A percentile compares a stretch with the other conserved stretches of the same genome.
Evolutionary conservation across 2,797 vertebrate genomes (phyloP).

Genomic region (Parotocinclus haroldoi): DNA sequence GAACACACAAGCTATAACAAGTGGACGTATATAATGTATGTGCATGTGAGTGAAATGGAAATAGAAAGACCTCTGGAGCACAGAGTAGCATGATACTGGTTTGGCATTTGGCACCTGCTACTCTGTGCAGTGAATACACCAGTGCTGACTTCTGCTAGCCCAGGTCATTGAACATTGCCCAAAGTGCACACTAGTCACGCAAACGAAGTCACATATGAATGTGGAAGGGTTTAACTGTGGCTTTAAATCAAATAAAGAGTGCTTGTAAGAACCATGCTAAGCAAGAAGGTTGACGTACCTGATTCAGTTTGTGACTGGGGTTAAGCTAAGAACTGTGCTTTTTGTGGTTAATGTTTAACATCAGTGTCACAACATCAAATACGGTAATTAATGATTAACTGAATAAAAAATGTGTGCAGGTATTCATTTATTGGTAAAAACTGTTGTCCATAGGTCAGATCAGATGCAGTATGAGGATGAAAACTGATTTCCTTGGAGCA

Average conservation of each 20-base stretch:
- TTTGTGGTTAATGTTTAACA: slow-evolving; percentile 14
- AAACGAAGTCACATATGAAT: not conserved
- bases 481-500: too few relatives aligned
- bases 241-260: not conserved
- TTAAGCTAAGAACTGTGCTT: not conserved
- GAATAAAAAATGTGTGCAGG: not conserved
- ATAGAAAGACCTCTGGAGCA: not conserved
- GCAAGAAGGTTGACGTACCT: not conserved
- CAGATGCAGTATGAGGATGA: too few relatives aligned
- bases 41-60: not conserved
- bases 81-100: slow-evolving; percentile 11
- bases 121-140: not conserved
- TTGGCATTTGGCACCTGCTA: slow-evolving; percentile 14
- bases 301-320: not conserved
- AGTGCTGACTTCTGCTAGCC: slow-evolving; percentile 23
- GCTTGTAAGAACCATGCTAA: not conserved
- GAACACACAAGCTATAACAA: too few relatives aligned
- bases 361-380: slow-evolving; percentile 1
- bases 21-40: not conserved
- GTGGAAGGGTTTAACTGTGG: not conserved
- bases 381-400: not conserved
- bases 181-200: not conserved
- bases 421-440: not conserved
- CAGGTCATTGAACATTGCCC: not conserved
- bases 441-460: not conserved